These are phyloP conservation scores for Climacteris rufus DNA, from an alignment of 2,113 vertebrate genomes.

Conservation along the genomic window DNA sequence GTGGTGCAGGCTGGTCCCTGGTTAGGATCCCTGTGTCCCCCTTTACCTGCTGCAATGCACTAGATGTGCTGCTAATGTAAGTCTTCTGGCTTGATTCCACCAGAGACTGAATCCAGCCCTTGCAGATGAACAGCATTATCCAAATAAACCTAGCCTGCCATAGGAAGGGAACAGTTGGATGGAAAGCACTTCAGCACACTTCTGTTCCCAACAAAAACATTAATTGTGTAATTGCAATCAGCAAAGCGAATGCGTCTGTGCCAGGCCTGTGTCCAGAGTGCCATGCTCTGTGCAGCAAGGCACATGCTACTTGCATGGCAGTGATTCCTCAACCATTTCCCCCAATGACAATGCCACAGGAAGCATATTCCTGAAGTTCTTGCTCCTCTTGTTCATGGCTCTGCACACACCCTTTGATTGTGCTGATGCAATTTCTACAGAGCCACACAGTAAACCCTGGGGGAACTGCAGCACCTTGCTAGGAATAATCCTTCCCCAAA, in stretches of 20 bases:
- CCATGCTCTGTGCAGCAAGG: not conserved
- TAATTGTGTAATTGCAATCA: not conserved
- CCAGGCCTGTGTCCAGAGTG: not conserved
- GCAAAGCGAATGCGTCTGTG: not conserved
- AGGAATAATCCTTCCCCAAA: not conserved
- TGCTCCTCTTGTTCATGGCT: not conserved
- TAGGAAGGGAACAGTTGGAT: not conserved
- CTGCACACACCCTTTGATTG: not conserved
- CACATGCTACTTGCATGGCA: accelerated
- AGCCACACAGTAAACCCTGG: not conserved
- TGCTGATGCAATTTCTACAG: not conserved
- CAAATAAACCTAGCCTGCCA: not conserved
- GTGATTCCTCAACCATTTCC: not conserved
- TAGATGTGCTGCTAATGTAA: not conserved
- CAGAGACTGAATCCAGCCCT: not conserved
- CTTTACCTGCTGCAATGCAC: not conserved
- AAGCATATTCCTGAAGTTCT: not conserved
- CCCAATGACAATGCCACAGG: not conserved
- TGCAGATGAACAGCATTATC: not conserved
- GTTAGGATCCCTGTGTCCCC: not conserved
- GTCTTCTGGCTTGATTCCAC: not conserved
- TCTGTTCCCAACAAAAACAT: not conserved
- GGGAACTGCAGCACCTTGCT: not conserved
- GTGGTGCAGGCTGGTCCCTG: not conserved
- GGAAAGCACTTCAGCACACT: not conserved